Base-by-base conservation (phyloP, 1,140 invertebrate genomes). In the Lethrus apterus region DNA sequence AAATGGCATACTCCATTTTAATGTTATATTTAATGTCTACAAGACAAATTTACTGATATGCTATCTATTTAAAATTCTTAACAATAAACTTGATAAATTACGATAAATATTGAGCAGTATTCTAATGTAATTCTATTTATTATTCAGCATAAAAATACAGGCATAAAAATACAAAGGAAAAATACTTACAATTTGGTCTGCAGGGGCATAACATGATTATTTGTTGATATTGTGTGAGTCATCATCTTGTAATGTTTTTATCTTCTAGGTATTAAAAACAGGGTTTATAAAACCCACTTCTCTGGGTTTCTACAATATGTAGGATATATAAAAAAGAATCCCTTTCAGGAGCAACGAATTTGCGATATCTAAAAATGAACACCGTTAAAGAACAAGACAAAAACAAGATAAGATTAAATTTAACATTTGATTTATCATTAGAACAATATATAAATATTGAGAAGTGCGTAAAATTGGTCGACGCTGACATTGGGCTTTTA, bases 221-320 rank as follows among this genome's bases (percentile, higher is more conserved):
- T 41, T 7, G 38, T 13, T 24, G 38, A 17, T 5, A 41, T 41
- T 9, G 38, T 24, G 15, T 41, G 20, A 29, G 38, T 41, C 38
- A 41, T 41, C 38, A 41, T 41, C 23, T 41, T 41, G 18, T 17
- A 19, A 15, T 36, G 14, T 41, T 29, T 21, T 41, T 29, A 13
- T 26, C n/a, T 41, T 41, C 38, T 41, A 41, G 23, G 23, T 36
- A 19, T 9, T 36, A 13, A 36, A 36, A 36, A 36, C n/a, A 17
- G 38, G 38, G 38, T 41, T 41, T 41, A 41, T 41, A 41, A 41
- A 41, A 41, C 38, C 38, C 38, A n/a, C 23, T 7, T 24, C 20
- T 18, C 11, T 41, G 38, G 38, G 38, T 41, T 41, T 41, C 38
- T 41, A 41, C 38, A 41, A 41, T 41, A 41, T 41, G 38, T 41